Evolutionary conservation across 2,113 vertebrate species (phyloP).

Genomic region (Ellobius talpinus): DNA sequence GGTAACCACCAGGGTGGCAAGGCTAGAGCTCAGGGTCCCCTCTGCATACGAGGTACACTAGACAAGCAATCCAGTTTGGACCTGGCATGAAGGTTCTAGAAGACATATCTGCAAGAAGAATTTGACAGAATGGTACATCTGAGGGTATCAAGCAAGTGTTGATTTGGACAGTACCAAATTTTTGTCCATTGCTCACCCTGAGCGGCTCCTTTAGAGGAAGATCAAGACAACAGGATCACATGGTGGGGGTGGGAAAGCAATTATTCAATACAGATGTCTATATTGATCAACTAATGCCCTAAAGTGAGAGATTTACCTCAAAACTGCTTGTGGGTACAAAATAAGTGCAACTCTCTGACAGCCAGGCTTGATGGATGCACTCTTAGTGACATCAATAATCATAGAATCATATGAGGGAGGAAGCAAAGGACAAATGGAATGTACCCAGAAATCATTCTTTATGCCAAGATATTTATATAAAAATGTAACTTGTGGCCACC

Average conservation of each 20-base stretch:
- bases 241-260: constrained; percentile 46
- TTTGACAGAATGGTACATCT: neutral
- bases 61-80: neutral
- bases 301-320: constrained; percentile 82
- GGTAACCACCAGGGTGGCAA: neutral
- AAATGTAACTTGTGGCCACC: constrained; percentile 51
- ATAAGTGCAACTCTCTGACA: constrained; percentile 78
- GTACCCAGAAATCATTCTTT: constrained; percentile 78
- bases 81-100: neutral
- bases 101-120: neutral
- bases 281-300: constrained; percentile 83
- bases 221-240: neutral
- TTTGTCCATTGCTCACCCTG: neutral
- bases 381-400: constrained; percentile 81
- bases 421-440: constrained; percentile 80
- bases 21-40: neutral
- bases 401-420: constrained; percentile 71
- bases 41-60: neutral
- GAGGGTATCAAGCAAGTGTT: neutral
- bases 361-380: constrained; percentile 72
- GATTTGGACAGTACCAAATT: neutral
- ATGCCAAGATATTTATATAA: constrained; percentile 67
- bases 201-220: neutral
- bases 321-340: constrained; percentile 78
- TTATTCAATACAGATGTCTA: constrained; percentile 52